phyloP scores from a whole-genome alignment of 64 coral and sea anemone genomes.

The Acropora tenuis region DNA sequence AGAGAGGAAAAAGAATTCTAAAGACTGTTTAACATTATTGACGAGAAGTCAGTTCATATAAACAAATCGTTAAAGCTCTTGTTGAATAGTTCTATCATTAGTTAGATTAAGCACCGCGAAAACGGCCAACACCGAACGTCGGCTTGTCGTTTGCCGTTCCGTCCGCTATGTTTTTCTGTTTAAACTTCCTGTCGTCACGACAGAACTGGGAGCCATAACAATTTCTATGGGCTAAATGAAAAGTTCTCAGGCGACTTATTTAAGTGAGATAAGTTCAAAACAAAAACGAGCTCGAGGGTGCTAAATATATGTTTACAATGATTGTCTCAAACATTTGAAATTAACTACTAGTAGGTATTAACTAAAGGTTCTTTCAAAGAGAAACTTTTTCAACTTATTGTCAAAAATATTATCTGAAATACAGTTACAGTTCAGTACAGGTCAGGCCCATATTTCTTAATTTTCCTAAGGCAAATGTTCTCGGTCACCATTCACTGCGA shows the following conservation, averaged over 20 bases:
- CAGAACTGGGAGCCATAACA: background rate
- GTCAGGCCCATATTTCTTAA: background rate
- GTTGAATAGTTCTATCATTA: background rate
- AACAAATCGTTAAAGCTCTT: too few relatives aligned
- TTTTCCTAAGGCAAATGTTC: constrained; percentile 6
- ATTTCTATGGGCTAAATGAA: background rate
- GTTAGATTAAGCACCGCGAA: constrained; percentile 1
- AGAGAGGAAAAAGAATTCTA: too few relatives aligned
- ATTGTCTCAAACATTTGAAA: background rate
- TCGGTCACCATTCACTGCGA: constrained; percentile 3
- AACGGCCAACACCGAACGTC: background rate
- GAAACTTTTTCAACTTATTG: too few relatives aligned
- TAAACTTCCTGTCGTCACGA: background rate
- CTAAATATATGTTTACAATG: background rate
- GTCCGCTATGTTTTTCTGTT: background rate
- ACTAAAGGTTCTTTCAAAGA: background rate
- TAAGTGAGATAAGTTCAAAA: background rate
- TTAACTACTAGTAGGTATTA: background rate
- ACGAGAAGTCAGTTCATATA: too few relatives aligned
- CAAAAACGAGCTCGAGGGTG: background rate
- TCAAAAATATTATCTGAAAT: too few relatives aligned
- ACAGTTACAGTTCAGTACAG: too few relatives aligned
- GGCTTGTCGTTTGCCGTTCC: background rate
- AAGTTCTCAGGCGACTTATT: background rate
- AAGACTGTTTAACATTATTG: too few relatives aligned